Evolutionary conservation across 2,888 invertebrate genomes (phyloP), one percentile per base, ranked within the genome.

Genomic region (Blastobasis adustella): DNA sequence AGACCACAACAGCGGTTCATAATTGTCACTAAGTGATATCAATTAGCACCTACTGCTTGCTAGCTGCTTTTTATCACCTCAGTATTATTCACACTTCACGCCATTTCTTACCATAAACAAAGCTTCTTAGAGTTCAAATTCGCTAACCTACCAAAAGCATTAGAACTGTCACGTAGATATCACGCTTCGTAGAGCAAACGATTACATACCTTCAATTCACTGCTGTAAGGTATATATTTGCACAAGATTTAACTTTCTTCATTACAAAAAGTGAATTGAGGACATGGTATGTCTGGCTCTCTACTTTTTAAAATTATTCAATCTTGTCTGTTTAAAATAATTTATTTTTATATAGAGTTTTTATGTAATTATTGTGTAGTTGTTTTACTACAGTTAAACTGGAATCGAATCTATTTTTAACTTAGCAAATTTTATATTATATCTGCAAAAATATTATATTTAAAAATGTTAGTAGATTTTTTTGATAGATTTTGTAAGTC

Each of bases 211-310:
- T 86, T 87, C 87, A 87, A 87, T 88, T 87, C 88, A 86, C 85
- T 65, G 54, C 58, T 63, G 61, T 62, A 63, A 61, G 58, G 56
- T 75, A 55, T 61, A 68, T 66, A 64, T 62, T 67, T 60, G 73
- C 77, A 79, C 76, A 58, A 60, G 73, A 75, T 75, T 62, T 40
- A 60, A 59, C 54, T 58, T 60, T 55, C 57, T 59, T 51, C 59
- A 48, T 49, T 51, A 49, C 56, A 53, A 44, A 51, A 62, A 59
- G 84, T 86, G 86, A 87, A 86, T 87, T 87, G 88, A 82, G 83
- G 86, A 83, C 79, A 81, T 85, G 80, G 74, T 77, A 81, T 83
- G 87, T 89, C 88, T 89, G 88, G 87, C 87, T 89, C 85, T 86
- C 85, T 72, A 46, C 56, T 56, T 53, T 49, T 44, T 37, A 71